Evolutionary conservation across 1,140 invertebrate genomes (phyloP).

Genomic region (Drosophila ogumai): DNA sequence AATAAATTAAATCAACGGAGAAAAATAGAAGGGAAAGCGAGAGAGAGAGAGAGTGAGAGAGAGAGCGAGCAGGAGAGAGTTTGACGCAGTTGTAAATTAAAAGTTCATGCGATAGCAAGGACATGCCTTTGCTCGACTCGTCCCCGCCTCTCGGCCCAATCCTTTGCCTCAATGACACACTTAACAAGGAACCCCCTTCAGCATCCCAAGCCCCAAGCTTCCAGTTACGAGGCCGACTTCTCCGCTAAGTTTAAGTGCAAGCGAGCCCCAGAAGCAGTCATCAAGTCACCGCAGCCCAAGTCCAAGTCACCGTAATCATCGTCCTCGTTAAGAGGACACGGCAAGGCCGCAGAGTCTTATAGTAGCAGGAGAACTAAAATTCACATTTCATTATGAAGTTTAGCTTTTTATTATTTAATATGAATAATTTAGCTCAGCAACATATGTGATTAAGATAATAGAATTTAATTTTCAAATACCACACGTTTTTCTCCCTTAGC

Average conservation of each 20-base stretch:
- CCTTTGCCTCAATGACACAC: slow-evolving; percentile 49
- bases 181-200: slow-evolving; percentile 7
- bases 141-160: slow-evolving; percentile 19
- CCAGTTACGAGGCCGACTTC: slow-evolving; percentile 36
- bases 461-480: background rate
- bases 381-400: background rate
- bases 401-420: background rate
- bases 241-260: slow-evolving; percentile 44
- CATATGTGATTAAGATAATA: too few relatives aligned
- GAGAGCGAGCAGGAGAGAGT: slow-evolving; percentile 4
- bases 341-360: slow-evolving; percentile 23
- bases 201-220: slow-evolving; percentile 10
- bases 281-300: slow-evolving; percentile 51
- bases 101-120: slow-evolving; percentile 69
- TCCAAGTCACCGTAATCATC: slow-evolving; percentile 40
- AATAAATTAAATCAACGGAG: slow-evolving; percentile 75
- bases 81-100: slow-evolving; percentile 69
- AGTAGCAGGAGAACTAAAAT: background rate
- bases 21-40: slow-evolving; percentile 6
- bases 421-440: background rate
- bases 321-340: slow-evolving; percentile 25
- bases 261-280: slow-evolving; percentile 39
- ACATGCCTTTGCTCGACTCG: slow-evolving; percentile 30
- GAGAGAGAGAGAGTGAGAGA: background rate
- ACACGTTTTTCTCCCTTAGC: background rate